phyloP scores from a whole-genome alignment of 2,797 vertebrate genomes.

The Discoglossus pictus region DNA sequence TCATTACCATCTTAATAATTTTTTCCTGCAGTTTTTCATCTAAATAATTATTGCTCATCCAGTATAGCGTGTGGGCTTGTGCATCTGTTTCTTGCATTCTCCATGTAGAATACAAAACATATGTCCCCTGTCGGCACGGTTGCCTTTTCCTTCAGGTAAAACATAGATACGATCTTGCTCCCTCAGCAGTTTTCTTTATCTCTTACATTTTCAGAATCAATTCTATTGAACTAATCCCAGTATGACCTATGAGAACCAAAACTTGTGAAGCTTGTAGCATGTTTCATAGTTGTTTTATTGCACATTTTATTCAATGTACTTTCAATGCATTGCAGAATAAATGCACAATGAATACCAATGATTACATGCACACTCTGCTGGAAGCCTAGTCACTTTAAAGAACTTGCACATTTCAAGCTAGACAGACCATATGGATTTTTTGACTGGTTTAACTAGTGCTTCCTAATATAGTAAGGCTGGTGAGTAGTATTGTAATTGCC shows the following conservation, averaged over 20 bases:
- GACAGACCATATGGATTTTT: neutral
- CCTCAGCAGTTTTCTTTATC: slow-evolving; percentile 30
- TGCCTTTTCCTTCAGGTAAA: neutral
- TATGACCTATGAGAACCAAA: slow-evolving; percentile 26
- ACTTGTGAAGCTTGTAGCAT: slow-evolving; percentile 16
- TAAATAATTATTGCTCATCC: no score
- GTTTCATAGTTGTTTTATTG: slow-evolving; percentile 37
- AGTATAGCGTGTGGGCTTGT: no score
- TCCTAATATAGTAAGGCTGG: no score
- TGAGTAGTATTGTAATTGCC: no score
- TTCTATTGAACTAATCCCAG: slow-evolving; percentile 16
- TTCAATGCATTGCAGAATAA: rapidly evolving
- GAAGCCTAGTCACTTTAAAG: slow-evolving; percentile 2
- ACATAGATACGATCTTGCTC: slow-evolving; percentile 12
- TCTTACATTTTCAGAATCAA: slow-evolving; percentile 24
- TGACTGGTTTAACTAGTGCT: no score
- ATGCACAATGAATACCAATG: neutral
- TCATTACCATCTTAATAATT: no score
- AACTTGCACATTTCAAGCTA: neutral
- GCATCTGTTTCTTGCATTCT: no score
- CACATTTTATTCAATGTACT: slow-evolving; percentile 6
- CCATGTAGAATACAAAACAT: neutral
- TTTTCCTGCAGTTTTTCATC: no score
- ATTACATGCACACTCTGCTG: neutral
- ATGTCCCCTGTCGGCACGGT: slow-evolving; percentile 24